Conservation (phyloP, 2,888 invertebrate genomes). For the Biston betularia region DNA sequence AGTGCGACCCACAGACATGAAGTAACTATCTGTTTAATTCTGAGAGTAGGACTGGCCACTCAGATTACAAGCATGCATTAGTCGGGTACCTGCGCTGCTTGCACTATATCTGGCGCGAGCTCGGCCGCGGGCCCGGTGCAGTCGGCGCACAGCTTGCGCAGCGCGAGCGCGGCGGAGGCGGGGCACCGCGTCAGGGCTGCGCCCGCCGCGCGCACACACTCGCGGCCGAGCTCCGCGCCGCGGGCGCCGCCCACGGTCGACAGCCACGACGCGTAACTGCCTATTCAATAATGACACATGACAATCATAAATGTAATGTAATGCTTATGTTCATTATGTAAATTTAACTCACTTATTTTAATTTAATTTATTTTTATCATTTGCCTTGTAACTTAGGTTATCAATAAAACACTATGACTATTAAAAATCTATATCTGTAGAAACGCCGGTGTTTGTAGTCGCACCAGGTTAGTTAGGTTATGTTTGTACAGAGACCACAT, state of each 20-base stretch:
- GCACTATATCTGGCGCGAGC: slow-evolving; percentile 91
- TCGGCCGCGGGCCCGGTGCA: slow-evolving; percentile 91
- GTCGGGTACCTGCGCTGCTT: slow-evolving; percentile 86
- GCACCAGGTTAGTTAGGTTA: no score
- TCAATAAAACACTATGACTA: no score
- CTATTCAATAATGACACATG: slow-evolving; percentile 8
- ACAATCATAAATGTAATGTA: no score
- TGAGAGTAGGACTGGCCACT: no score
- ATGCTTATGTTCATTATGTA: no score
- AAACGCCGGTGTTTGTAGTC: no score
- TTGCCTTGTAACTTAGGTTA: no score
- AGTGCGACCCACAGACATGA: no score
- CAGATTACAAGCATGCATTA: neutral
- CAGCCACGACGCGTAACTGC: slow-evolving; percentile 93
- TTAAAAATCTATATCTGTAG: no score
- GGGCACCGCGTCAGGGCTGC: slow-evolving; percentile 88
- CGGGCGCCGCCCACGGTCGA: slow-evolving; percentile 62
- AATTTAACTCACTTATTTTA: neutral
- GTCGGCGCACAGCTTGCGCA: slow-evolving; percentile 94
- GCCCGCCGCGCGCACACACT: slow-evolving; percentile 77
- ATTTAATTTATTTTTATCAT: no score
- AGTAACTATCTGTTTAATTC: no score
- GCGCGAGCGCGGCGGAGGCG: slow-evolving; percentile 92
- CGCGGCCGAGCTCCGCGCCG: slow-evolving; percentile 59
- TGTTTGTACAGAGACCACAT: no score